Evolutionary conservation across 2,888 invertebrate species (phyloP).

Genomic region (Stenichneumon culpator): DNA sequence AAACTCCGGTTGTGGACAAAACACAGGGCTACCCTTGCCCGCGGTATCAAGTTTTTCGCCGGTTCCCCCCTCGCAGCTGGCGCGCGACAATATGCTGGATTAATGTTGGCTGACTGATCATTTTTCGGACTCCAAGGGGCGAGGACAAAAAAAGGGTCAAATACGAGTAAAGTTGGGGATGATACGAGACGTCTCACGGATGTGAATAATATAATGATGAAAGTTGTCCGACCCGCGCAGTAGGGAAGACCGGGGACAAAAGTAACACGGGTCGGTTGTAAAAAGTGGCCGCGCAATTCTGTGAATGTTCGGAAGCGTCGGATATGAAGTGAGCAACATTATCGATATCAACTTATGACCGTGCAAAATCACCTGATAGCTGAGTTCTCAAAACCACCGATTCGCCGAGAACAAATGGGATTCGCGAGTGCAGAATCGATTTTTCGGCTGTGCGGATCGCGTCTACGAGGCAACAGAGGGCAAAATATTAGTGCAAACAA

Average conservation of each 20-base stretch:
- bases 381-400: too few species aligned
- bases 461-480: too few species aligned
- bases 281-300: too few species aligned
- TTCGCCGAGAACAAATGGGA: too few species aligned
- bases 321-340: too few species aligned
- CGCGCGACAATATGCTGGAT: conserved; percentile 54
- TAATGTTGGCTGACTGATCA: conserved; percentile 62
- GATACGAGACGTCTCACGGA: background rate
- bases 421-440: too few species aligned
- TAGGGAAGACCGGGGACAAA: background rate
- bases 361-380: too few species aligned
- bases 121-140: conserved; percentile 15
- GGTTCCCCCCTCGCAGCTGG: conserved; percentile 37
- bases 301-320: too few species aligned
- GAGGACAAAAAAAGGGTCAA: conserved; percentile 18
- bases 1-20: conserved; percentile 52
- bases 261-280: background rate
- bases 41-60: conserved; percentile 54
- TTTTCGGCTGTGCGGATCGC: too few species aligned
- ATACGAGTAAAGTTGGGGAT: background rate
- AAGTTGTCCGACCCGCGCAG: background rate
- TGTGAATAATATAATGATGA: conserved; percentile 20
- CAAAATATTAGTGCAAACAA: too few species aligned
- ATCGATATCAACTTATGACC: too few species aligned
- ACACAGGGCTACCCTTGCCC: conserved; percentile 48